phyloP scores from a whole-genome alignment of 1,140 invertebrate species.

The Theocolax elegans region DNA sequence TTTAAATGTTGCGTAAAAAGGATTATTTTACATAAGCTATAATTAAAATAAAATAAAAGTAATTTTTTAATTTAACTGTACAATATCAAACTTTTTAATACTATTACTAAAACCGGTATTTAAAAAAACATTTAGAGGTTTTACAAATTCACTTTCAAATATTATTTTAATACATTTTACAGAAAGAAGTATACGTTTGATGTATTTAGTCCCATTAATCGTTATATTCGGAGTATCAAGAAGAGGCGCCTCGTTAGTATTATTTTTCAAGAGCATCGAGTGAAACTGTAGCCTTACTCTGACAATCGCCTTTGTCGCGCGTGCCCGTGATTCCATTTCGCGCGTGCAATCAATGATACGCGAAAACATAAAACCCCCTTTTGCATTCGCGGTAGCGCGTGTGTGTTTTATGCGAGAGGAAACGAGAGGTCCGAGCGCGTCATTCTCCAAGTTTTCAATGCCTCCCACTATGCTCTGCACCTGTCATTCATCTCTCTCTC shows the following conservation, averaged over 20 bases:
- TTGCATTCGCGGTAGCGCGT: neutral
- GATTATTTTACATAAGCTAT: too few relatives aligned
- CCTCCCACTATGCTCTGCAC: neutral
- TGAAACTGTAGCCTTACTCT: neutral
- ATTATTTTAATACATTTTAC: neutral
- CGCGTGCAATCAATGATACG: conserved; percentile 18
- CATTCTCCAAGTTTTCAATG: conserved; percentile 7
- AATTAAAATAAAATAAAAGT: too few relatives aligned
- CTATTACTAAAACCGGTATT: too few relatives aligned
- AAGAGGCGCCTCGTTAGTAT: conserved; percentile 4
- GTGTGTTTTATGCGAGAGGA: conserved; percentile 9
- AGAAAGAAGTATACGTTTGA: neutral
- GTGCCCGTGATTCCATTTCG: neutral
- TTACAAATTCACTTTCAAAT: too few relatives aligned
- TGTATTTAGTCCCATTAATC: neutral
- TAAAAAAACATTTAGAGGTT: too few relatives aligned
- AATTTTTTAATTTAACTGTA: too few relatives aligned
- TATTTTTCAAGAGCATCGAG: neutral
- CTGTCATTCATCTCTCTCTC: neutral
- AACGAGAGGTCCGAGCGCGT: neutral
- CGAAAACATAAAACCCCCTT: conserved; percentile 16
- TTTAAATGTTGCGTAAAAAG: too few relatives aligned
- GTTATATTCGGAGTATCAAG: too few relatives aligned
- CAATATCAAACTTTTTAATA: too few relatives aligned
- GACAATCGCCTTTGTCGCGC: neutral